These are phyloP conservation scores for Hoplodrina blanda DNA, from an alignment of 2,888 invertebrate genomes.

Conservation along the genomic window DNA sequence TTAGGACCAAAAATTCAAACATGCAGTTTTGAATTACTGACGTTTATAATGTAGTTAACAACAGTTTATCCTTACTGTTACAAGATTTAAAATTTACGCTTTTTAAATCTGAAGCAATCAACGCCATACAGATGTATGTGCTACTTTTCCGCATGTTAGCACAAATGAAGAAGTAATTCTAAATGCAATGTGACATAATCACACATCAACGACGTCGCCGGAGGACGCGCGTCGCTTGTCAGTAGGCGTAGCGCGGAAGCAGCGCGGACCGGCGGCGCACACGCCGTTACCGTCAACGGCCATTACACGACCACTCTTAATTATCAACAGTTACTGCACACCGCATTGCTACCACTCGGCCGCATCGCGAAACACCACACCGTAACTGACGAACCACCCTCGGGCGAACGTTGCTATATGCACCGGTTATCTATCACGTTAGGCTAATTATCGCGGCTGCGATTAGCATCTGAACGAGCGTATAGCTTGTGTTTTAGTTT, in stretches of 20 bases:
- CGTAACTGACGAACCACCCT: constrained; percentile 70
- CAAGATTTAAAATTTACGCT: background rate
- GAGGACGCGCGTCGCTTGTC: constrained; percentile 67
- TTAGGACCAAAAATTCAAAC: background rate
- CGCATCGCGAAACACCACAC: constrained; percentile 70
- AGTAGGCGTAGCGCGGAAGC: constrained; percentile 83
- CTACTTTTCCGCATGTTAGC: constrained; percentile 16
- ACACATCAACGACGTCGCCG: constrained; percentile 57
- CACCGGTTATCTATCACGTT: constrained; percentile 54
- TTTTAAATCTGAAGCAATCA: constrained; percentile 1
- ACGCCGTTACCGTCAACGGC: constrained; percentile 84
- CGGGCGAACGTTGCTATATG: constrained; percentile 41
- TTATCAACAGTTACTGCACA: constrained; percentile 87
- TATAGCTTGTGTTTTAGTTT: constrained; percentile 24
- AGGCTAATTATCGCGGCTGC: constrained; percentile 39
- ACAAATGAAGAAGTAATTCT: constrained; percentile 30
- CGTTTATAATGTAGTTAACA: background rate
- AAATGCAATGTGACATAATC: constrained; percentile 50
- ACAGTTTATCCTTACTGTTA: background rate
- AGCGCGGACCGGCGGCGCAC: constrained; percentile 76
- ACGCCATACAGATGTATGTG: background rate
- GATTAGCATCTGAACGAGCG: constrained; percentile 38
- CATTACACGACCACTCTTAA: constrained; percentile 86
- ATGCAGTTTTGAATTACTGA: background rate
- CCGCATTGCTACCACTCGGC: constrained; percentile 74